A percentile compares a stretch with the other conserved stretches of the same genome.
Evolutionary conservation across 2,113 vertebrate genomes (phyloP).

Genomic region (Amphiprion percula): DNA sequence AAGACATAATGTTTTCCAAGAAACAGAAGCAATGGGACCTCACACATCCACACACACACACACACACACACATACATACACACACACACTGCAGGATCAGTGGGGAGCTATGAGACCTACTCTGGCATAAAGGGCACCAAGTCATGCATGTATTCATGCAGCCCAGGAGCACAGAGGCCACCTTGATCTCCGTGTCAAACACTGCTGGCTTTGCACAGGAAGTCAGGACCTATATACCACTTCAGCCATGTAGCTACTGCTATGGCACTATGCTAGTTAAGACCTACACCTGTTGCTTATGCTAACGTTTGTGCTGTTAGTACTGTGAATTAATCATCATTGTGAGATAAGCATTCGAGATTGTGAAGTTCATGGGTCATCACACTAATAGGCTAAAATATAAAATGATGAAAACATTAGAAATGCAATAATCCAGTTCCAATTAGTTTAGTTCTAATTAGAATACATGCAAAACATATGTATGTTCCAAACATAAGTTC

Average conservation of each 20-base stretch:
- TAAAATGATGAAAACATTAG: no score
- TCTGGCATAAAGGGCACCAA: slow-evolving; percentile 58
- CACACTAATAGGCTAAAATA: no score
- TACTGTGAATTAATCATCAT: no score
- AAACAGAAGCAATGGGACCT: slow-evolving; percentile 3
- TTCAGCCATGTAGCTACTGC: slow-evolving; percentile 10
- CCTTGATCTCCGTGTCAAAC: slow-evolving; percentile 53
- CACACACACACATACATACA: slow-evolving; percentile 16
- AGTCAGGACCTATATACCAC: slow-evolving; percentile 35
- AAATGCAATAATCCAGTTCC: no score
- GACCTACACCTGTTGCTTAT: background rate
- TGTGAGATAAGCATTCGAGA: no score
- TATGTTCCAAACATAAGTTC: no score
- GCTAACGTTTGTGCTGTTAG: background rate
- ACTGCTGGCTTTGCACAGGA: slow-evolving; percentile 30
- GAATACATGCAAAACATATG: no score
- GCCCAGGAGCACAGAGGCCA: slow-evolving; percentile 56
- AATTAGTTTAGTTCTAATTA: no score
- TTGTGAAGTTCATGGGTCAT: no score
- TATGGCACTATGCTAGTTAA: background rate
- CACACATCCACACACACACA: slow-evolving; percentile 4
- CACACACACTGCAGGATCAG: slow-evolving; percentile 20
- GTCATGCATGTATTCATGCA: slow-evolving; percentile 72
- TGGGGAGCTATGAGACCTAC: slow-evolving; percentile 41
- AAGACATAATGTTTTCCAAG: slow-evolving; percentile 39